Percentiles rank a stretch among this genome's conserved stretches.
phyloP scores from a whole-genome alignment of 2,113 vertebrate genomes.

The Craseonycteris thonglongyai region DNA sequence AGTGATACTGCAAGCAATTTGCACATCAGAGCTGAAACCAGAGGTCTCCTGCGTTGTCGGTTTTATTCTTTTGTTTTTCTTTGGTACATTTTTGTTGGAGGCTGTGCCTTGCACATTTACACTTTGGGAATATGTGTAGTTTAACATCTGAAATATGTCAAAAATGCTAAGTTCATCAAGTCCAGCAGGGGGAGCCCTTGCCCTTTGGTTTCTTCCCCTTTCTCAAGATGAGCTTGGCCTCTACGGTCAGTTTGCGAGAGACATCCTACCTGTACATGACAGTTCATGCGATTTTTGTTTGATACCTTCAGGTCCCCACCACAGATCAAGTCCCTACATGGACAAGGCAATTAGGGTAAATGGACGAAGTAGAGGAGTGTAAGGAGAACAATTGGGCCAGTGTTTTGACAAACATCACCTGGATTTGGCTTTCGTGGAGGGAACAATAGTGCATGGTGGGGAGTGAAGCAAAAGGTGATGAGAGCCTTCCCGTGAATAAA shows the following conservation, averaged over 20 bases:
- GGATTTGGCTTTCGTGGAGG: not conserved
- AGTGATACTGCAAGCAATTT: not conserved
- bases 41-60: not conserved
- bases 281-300: not conserved
- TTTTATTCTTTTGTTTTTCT: not conserved
- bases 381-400: not conserved
- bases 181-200: not conserved
- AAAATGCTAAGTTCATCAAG: not conserved
- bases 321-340: not conserved
- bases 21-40: not conserved
- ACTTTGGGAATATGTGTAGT: not conserved
- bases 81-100: not conserved
- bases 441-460: rapidly evolving
- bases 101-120: not conserved
- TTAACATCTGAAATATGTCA: not conserved
- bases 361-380: not conserved
- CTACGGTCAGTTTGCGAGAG: not conserved
- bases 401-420: not conserved
- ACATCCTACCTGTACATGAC: too few relatives aligned
- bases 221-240: not conserved
- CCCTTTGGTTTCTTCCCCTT: not conserved
- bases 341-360: not conserved
- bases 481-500: too few relatives aligned
- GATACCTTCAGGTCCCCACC: too few relatives aligned
- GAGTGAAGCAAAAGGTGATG: too few relatives aligned